Percentiles rank a stretch among this genome's conserved stretches.
These are phyloP conservation scores for Sceloporus undulatus DNA, from an alignment of 2,113 vertebrate species.

Conservation along the genomic window DNA sequence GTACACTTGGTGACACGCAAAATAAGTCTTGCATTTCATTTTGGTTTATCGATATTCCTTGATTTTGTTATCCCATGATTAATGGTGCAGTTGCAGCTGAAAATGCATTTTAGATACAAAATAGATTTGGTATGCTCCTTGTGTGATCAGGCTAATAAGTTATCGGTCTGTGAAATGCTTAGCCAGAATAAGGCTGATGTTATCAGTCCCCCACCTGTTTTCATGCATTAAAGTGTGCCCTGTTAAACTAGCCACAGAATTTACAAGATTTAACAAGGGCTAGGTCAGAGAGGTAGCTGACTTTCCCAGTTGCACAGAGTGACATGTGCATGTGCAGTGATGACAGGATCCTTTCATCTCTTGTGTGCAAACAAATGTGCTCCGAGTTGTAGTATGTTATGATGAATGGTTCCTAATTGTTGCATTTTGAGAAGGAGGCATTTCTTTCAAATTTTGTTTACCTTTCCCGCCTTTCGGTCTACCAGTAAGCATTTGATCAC, in stretches of 20 bases:
- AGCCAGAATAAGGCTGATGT: neutral
- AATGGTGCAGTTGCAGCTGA: neutral
- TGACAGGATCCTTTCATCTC: neutral
- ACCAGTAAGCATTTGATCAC: neutral
- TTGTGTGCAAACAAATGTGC: neutral
- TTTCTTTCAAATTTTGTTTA: neutral
- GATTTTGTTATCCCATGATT: neutral
- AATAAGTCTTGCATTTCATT: neutral
- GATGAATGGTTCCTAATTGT: neutral
- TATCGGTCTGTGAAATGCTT: neutral
- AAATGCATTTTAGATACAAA: neutral
- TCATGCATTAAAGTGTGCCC: neutral
- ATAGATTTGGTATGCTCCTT: neutral
- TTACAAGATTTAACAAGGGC: neutral
- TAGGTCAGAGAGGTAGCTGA: neutral
- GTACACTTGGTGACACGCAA: conserved; percentile 13
- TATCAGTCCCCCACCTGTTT: neutral
- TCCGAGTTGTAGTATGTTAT: neutral
- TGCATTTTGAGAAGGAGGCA: neutral
- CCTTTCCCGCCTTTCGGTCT: neutral
- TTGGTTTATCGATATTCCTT: neutral
- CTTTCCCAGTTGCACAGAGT: neutral
- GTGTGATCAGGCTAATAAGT: neutral
- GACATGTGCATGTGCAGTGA: neutral
- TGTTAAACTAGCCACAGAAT: conserved; percentile 1